These are phyloP conservation scores for Danio rerio DNA, from an alignment of 2,113 vertebrate genomes.

Conservation along the genomic window DNA sequence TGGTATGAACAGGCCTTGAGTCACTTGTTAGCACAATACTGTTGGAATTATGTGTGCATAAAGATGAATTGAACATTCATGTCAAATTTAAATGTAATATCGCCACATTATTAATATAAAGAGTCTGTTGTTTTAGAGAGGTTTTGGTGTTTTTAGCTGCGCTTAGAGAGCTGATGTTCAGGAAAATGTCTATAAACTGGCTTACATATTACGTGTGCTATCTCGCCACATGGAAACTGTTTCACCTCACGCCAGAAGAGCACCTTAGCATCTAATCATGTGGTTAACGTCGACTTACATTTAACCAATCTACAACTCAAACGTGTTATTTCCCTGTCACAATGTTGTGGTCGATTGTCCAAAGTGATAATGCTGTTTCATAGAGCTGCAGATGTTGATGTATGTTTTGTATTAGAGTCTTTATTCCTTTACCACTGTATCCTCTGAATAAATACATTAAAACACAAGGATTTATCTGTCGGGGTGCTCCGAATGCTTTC, in stretches of 20 bases:
- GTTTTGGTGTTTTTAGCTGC: not conserved
- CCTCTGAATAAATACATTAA: constrained; percentile 55
- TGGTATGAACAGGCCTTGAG: too few species aligned
- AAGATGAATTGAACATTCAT: not conserved
- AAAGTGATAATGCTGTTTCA: constrained; percentile 48
- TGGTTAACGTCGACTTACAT: not conserved
- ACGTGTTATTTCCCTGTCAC: constrained; percentile 22
- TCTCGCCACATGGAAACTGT: not conserved
- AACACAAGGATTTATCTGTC: constrained; percentile 55
- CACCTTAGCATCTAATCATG: not conserved
- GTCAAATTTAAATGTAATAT: not conserved
- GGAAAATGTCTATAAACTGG: not conserved
- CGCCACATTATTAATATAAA: not conserved
- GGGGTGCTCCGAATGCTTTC: constrained; percentile 4
- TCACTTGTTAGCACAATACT: too few species aligned
- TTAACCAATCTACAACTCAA: not conserved
- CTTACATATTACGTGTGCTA: constrained; percentile 8
- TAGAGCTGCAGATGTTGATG: constrained; percentile 43
- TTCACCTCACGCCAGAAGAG: not conserved
- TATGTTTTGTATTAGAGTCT: constrained; percentile 64
- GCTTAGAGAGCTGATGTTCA: not conserved
- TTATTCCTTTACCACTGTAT: constrained; percentile 61
- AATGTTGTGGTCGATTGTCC: constrained; percentile 28
- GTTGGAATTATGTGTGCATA: too few species aligned
- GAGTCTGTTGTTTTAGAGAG: not conserved